Base-by-base conservation (phyloP, 2,888 invertebrate genomes). In the Macroteleia sp. region DNA sequence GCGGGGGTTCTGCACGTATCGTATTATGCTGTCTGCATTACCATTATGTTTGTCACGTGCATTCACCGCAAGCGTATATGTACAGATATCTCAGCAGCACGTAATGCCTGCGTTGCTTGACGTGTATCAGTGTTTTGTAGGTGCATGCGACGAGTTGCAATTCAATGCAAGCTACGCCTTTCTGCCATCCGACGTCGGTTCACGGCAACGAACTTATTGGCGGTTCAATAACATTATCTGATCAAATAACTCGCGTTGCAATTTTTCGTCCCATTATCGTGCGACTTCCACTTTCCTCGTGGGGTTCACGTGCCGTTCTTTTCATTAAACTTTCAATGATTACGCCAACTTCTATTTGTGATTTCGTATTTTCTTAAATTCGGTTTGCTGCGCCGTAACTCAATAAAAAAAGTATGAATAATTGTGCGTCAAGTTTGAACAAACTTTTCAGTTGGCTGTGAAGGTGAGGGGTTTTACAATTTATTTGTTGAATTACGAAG, bases 1-100 rank as follows among this genome's bases (percentile, higher is more conserved):
- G 52, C 66, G 41, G 59, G n/a, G 57, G 64, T 61, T 71, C 56
- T 20, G 67, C 67, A 56, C 62, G 77, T 67, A 77, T 77, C 71
- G 61, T 62, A 71, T 77, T 66, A 66, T 71, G 64, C 71, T 66
- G 77, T 77, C 71, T 71, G 77, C 73, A 62, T 77, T 62, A 62
- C 61, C 67, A 73, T 77, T 77, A 73, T 62, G 77, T 77, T 77
- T 77, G 77, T 77, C 71, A 77, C 71, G 77, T 73, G 73, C 69
- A 62, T 77, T 69, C 67, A 56, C 73, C 61, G 54, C 71, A 66
- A 66, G 59, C 66, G 71, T 66, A 67, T 67, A 64, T 46, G 71
- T 71, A 54, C 54, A 42, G 57, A 76, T 62, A 69, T 62, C 62
- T 73, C 59, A 39, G 44, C 56, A 44, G 52, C 62, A 52, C 66